A percentile compares a stretch with the other conserved stretches of the same genome.
These are phyloP conservation scores for Andrena hattorfiana DNA, from an alignment of 2,888 invertebrate species.

Conservation along the genomic window DNA sequence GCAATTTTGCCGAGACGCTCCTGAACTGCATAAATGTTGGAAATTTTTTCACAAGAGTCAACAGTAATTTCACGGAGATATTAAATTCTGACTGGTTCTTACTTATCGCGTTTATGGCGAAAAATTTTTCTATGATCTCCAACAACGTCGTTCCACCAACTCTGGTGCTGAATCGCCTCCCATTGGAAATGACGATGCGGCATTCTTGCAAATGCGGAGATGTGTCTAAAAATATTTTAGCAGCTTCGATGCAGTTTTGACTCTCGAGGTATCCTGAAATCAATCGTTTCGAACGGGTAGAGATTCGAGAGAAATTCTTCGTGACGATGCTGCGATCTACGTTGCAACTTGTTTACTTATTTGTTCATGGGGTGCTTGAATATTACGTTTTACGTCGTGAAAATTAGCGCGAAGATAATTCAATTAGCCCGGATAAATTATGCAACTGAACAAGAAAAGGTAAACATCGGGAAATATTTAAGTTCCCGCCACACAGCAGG, in stretches of 20 bases:
- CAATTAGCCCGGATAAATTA: neutral
- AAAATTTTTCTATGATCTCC: slow-evolving; percentile 82
- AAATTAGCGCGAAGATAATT: neutral
- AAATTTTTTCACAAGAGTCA: neutral
- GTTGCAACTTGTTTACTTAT: neutral
- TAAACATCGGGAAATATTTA: slow-evolving; percentile 9
- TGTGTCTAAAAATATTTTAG: slow-evolving; percentile 77
- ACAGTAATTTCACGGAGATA: neutral
- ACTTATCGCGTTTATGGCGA: slow-evolving; percentile 78
- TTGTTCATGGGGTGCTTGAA: neutral
- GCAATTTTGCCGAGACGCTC: slow-evolving; percentile 79
- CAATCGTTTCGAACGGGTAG: neutral
- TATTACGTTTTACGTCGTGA: neutral
- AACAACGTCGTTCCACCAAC: slow-evolving; percentile 78
- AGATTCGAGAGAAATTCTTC: neutral
- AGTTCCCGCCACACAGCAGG: slow-evolving; percentile 62
- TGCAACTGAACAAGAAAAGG: neutral
- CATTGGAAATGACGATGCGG: slow-evolving; percentile 72
- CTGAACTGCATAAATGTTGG: slow-evolving; percentile 74
- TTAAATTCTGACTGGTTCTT: slow-evolving; percentile 28
- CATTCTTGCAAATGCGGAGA: slow-evolving; percentile 78
- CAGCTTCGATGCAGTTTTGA: slow-evolving; percentile 71
- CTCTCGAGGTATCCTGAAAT: slow-evolving; percentile 81
- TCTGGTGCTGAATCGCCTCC: slow-evolving; percentile 77
- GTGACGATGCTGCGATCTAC: neutral